These are phyloP conservation scores for Zophobas atratus DNA, from an alignment of 1,140 invertebrate species.

Conservation along the genomic window DNA sequence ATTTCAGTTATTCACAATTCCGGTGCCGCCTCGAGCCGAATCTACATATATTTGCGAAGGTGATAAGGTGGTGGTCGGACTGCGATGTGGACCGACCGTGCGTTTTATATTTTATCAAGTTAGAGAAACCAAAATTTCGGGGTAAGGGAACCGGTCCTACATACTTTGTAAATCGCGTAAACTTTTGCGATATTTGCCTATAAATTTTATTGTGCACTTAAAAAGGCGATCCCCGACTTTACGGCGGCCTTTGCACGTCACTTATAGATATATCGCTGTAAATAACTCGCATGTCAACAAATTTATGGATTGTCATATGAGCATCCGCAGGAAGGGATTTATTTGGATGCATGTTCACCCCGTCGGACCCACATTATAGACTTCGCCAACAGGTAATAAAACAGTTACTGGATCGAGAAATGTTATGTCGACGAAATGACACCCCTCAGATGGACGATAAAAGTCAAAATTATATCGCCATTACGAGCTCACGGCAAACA, in stretches of 20 bases:
- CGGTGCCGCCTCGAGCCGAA: conserved; percentile 56
- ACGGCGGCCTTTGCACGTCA: conserved; percentile 50
- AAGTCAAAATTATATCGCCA: too few species aligned
- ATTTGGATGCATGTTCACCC: conserved; percentile 12
- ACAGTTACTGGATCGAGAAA: background rate
- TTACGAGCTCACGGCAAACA: too few species aligned
- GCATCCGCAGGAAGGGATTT: conserved; percentile 11
- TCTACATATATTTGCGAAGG: conserved; percentile 65
- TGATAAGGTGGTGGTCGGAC: conserved; percentile 61
- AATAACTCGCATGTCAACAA: conserved; percentile 54
- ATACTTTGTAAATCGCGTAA: conserved; percentile 40
- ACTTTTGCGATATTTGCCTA: conserved; percentile 35
- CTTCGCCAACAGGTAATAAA: conserved; percentile 44
- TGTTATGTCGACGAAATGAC: too few species aligned
- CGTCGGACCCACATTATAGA: conserved; percentile 6
- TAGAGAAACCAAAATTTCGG: conserved; percentile 49
- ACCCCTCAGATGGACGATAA: too few species aligned
- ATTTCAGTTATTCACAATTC: conserved; percentile 66
- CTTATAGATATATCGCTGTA: conserved; percentile 47
- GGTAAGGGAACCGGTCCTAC: background rate
- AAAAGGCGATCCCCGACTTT: conserved; percentile 53
- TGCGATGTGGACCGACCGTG: conserved; percentile 54
- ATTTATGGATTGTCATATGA: conserved; percentile 49
- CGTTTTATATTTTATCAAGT: conserved; percentile 60
- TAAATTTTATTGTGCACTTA: conserved; percentile 55